phyloP scores from a whole-genome alignment of 1,140 invertebrate species.

The Drosophila persimilis region DNA sequence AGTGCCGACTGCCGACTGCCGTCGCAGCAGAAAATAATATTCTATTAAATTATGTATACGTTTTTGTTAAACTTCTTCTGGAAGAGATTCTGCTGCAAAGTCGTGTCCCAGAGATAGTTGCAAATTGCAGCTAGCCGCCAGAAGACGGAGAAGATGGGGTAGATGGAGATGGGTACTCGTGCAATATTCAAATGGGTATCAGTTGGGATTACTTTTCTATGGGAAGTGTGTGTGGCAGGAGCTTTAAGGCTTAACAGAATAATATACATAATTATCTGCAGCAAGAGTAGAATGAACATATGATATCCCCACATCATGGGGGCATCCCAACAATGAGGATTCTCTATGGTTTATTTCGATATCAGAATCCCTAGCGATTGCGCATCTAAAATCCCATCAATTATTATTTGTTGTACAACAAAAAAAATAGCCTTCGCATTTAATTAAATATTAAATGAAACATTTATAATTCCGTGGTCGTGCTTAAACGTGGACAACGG shows the following conservation, averaged over 20 bases:
- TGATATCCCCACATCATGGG: too few species aligned
- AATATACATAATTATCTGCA: too few species aligned
- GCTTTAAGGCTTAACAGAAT: too few species aligned
- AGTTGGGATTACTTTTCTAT: background rate
- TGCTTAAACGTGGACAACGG: conserved; percentile 37
- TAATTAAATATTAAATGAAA: conserved; percentile 63
- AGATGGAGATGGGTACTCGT: too few species aligned
- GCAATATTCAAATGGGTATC: conserved; percentile 1
- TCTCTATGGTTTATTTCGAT: background rate
- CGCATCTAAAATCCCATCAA: conserved; percentile 11
- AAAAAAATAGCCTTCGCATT: conserved; percentile 35
- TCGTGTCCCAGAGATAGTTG: background rate
- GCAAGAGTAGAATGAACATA: too few species aligned
- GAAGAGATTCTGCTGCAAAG: too few species aligned
- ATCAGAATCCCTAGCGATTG: background rate
- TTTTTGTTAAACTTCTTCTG: conserved; percentile 9
- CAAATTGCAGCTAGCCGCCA: background rate
- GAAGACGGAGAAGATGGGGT: background rate
- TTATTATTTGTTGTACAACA: conserved; percentile 20
- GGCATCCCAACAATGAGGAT: too few species aligned
- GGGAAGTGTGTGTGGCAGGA: background rate
- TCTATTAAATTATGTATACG: conserved; percentile 65
- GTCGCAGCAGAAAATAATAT: conserved; percentile 53
- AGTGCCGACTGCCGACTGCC: conserved; percentile 31
- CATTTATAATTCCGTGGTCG: conserved; percentile 39